Evolutionary conservation across 2,888 invertebrate species (phyloP).

Genomic region (Lithophane socia): DNA sequence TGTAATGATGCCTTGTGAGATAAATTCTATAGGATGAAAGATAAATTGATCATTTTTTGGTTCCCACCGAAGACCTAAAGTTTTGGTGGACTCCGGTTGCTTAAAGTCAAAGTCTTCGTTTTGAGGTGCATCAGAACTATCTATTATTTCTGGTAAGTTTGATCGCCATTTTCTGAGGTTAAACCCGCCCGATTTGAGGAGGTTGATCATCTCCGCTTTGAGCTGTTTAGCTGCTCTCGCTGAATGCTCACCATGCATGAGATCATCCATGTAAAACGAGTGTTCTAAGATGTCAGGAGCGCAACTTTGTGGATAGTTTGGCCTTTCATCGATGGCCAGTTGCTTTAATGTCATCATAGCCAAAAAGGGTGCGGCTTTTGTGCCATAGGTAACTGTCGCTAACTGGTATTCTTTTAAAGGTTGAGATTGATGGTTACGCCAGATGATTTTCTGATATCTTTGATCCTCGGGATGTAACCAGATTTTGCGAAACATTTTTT

Average conservation of each 20-base stretch:
- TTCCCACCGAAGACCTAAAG: slow-evolving; percentile 50
- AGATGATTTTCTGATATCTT: slow-evolving; percentile 22
- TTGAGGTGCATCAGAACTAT: neutral
- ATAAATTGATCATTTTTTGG: slow-evolving; percentile 36
- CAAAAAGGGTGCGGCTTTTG: neutral
- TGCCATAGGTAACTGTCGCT: neutral
- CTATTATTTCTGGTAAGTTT: neutral
- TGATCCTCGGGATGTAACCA: slow-evolving; percentile 7
- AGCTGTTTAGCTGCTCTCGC: too few relatives aligned
- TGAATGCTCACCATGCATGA: too few relatives aligned
- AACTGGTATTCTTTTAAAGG: slow-evolving; percentile 39
- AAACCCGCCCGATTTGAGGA: too few relatives aligned
- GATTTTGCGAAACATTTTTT: slow-evolving; percentile 21
- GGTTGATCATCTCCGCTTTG: too few relatives aligned
- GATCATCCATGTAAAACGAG: too few relatives aligned
- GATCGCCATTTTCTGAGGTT: too few relatives aligned
- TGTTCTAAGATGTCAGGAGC: too few relatives aligned
- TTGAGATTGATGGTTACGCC: slow-evolving; percentile 17
- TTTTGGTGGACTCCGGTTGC: slow-evolving; percentile 31
- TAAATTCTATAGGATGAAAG: slow-evolving; percentile 27
- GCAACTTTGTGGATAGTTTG: too few relatives aligned
- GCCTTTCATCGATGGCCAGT: too few relatives aligned
- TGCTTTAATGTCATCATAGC: too few relatives aligned
- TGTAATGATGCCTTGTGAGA: neutral
- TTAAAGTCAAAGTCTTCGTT: slow-evolving; percentile 39